Percentiles rank a stretch among this genome's conserved stretches.
phyloP scores from a whole-genome alignment of 2,113 vertebrate genomes.

The Corvus cornix region DNA sequence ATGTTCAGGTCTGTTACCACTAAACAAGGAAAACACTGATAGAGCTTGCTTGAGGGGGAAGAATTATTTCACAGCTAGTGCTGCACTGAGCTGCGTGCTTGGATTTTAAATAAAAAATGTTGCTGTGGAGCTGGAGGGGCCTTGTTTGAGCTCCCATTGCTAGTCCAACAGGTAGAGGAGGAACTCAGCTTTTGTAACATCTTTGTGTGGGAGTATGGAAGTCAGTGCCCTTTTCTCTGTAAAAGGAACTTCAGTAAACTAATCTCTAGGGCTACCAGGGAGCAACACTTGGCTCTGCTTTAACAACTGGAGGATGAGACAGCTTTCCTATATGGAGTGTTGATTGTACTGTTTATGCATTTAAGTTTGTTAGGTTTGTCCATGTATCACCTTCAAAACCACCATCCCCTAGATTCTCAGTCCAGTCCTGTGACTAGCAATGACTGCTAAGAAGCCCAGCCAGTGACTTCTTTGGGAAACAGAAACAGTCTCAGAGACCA shows the following conservation, averaged over 20 bases:
- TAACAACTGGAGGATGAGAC: not conserved
- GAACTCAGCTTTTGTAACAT: not conserved
- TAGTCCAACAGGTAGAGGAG: not conserved
- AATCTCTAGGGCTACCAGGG: not conserved
- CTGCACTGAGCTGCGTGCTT: not conserved
- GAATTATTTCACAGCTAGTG: conserved; percentile 25
- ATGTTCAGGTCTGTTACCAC: conserved; percentile 18
- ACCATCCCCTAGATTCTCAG: not conserved
- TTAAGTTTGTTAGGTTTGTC: not conserved
- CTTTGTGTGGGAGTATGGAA: not conserved
- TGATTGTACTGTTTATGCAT: not conserved
- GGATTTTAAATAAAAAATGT: conserved; percentile 40
- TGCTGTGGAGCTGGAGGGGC: not conserved
- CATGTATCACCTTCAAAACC: not conserved
- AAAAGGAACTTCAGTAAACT: not conserved
- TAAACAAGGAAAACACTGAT: conserved; percentile 3
- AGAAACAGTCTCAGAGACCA: not conserved
- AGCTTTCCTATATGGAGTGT: not conserved
- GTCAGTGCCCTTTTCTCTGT: not conserved
- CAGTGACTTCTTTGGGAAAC: not conserved
- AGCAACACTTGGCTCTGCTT: not conserved
- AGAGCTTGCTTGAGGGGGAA: not conserved
- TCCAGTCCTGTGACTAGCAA: not conserved
- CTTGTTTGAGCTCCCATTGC: not conserved
- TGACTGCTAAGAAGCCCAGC: not conserved